Evolutionary conservation across 2,113 vertebrate species (phyloP).

Genomic region (Megaleporinus macrocephalus): DNA sequence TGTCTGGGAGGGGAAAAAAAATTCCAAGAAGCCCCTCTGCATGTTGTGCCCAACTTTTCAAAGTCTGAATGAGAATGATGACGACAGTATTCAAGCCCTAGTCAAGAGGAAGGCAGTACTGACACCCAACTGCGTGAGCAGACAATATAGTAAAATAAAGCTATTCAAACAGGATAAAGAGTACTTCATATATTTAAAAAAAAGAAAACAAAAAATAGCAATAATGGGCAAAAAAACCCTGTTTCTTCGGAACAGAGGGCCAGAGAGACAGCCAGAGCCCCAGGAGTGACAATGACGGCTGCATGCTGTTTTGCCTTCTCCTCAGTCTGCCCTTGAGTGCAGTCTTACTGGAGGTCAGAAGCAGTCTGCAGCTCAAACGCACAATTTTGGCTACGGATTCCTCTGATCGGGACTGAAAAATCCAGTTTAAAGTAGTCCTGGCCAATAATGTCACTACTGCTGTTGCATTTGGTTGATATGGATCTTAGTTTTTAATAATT

Average conservation of each 20-base stretch:
- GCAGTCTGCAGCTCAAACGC: conserved; percentile 1
- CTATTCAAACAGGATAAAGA: conserved; percentile 21
- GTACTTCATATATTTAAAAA: conserved; percentile 17
- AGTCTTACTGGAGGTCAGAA: conserved; percentile 21
- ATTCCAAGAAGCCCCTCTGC: conserved; percentile 29
- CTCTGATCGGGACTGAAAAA: too few relatives aligned
- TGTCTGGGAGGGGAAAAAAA: conserved; percentile 52
- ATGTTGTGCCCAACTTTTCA: conserved; percentile 22
- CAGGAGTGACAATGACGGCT: conserved; percentile 6
- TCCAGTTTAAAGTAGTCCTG: neutral
- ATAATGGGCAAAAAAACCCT: neutral
- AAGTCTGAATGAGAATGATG: conserved; percentile 34
- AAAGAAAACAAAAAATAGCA: neutral
- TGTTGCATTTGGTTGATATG: too few relatives aligned
- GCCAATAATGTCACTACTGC: neutral
- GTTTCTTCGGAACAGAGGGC: neutral
- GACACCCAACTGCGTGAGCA: conserved; percentile 34
- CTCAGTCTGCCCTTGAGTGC: conserved; percentile 5
- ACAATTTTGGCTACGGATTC: neutral
- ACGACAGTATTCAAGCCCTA: conserved; percentile 20
- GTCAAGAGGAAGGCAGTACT: conserved; percentile 35
- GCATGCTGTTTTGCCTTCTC: conserved; percentile 13
- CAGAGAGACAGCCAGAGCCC: neutral
- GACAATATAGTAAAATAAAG: conserved; percentile 28
- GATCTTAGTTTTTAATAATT: too few relatives aligned